Conservation (phyloP, 35 echinoderm and acorn worm genomes). For the Eucidaris tribuloides region DNA sequence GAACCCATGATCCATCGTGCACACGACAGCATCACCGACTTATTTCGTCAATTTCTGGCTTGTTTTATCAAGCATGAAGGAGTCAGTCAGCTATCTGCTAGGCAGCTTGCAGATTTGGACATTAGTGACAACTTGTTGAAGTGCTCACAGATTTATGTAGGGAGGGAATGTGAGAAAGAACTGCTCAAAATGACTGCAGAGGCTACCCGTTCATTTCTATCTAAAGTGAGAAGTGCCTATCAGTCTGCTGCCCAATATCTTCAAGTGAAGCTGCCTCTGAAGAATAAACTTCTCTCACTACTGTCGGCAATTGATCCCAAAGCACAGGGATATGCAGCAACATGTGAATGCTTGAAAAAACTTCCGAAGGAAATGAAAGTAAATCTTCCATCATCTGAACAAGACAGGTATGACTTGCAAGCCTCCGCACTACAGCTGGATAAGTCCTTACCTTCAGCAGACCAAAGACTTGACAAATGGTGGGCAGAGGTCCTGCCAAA, state of each 20-base stretch:
- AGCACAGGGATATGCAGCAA: slow-evolving; percentile 51
- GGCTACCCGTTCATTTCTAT: slow-evolving; percentile 11
- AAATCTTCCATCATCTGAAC: neutral
- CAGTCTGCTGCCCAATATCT: slow-evolving; percentile 26
- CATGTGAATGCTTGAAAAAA: slow-evolving; percentile 28
- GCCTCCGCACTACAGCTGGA: slow-evolving; percentile 26
- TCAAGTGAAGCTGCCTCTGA: slow-evolving; percentile 38
- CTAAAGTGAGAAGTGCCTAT: slow-evolving; percentile 45
- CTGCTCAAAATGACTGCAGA: slow-evolving; percentile 37
- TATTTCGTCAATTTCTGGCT: slow-evolving; percentile 53
- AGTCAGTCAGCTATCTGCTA: slow-evolving; percentile 22
- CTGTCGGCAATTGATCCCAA: slow-evolving; percentile 53
- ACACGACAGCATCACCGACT: slow-evolving; percentile 50
- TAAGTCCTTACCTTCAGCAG: slow-evolving; percentile 9
- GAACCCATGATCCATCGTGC: slow-evolving; percentile 38
- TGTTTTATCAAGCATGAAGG: slow-evolving; percentile 56
- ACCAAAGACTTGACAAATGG: slow-evolving; percentile 37
- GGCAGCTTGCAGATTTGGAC: slow-evolving; percentile 36
- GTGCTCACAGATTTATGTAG: slow-evolving; percentile 36
- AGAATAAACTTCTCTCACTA: slow-evolving; percentile 27
- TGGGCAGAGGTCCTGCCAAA: slow-evolving; percentile 47
- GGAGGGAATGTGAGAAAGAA: slow-evolving; percentile 24
- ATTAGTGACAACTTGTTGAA: slow-evolving; percentile 35
- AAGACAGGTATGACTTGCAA: slow-evolving; percentile 15
- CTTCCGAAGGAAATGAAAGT: slow-evolving; percentile 31